phyloP scores from a whole-genome alignment of 2,797 vertebrate genomes.

The Ispidina lecontei region DNA sequence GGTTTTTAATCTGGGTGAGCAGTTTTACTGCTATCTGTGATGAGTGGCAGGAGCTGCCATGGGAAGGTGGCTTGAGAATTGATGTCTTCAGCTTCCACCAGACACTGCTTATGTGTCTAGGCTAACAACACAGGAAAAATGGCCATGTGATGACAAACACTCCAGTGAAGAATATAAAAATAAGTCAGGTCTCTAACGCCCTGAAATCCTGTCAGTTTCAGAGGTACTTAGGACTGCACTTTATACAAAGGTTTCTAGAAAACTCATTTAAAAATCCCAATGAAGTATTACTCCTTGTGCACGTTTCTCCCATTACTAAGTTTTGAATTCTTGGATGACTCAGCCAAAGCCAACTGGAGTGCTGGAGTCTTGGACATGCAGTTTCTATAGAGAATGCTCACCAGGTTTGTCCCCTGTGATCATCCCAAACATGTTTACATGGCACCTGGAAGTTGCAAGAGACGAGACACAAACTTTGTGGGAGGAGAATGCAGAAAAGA shows the following conservation, averaged over 20 bases:
- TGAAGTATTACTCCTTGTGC: neutral
- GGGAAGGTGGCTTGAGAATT: neutral
- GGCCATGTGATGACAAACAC: neutral
- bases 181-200: neutral
- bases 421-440: neutral
- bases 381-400: neutral
- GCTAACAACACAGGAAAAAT: neutral
- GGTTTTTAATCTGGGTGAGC: neutral
- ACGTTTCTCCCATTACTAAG: neutral
- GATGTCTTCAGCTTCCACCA: neutral
- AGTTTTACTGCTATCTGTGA: neutral
- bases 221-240: neutral
- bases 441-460: neutral
- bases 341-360: neutral
- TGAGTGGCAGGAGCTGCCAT: neutral
- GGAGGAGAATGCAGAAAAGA: neutral
- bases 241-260: neutral
- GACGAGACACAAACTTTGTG: neutral
- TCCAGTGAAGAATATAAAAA: neutral
- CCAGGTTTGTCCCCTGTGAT: neutral
- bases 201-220: neutral
- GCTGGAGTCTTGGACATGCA: neutral
- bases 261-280: neutral
- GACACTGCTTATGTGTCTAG: neutral
- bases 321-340: neutral